phyloP scores from a whole-genome alignment of 2,888 invertebrate species.

The Drosophila longiperda region DNA sequence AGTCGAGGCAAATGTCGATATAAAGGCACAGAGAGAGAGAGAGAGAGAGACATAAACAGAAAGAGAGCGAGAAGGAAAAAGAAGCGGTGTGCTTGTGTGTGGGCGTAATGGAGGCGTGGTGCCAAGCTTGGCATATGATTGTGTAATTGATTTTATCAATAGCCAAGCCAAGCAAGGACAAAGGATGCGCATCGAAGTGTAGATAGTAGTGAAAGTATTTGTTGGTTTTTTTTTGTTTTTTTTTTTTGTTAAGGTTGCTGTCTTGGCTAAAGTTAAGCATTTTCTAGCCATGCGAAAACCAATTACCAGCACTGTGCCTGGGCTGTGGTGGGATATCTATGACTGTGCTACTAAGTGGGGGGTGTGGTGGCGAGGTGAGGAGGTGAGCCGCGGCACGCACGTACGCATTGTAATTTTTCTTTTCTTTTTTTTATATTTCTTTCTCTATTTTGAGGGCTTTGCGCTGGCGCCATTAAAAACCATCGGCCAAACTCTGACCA shows the following conservation, averaged over 20 bases:
- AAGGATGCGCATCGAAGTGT: slow-evolving; percentile 2
- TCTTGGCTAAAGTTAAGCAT: slow-evolving; percentile 45
- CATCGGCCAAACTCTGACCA: slow-evolving; percentile 48
- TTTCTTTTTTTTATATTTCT: slow-evolving; percentile 10
- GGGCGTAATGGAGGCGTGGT: slow-evolving; percentile 41
- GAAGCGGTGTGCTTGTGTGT: background rate
- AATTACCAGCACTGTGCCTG: slow-evolving; percentile 40
- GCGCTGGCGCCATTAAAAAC: slow-evolving; percentile 52
- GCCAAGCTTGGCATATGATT: slow-evolving; percentile 73
- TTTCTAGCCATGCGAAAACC: slow-evolving; percentile 56
- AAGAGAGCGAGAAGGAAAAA: background rate
- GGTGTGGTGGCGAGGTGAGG: background rate
- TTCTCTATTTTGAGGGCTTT: slow-evolving; percentile 25
- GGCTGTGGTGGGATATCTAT: background rate
- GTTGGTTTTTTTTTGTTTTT: too few relatives aligned
- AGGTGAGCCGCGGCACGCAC: slow-evolving; percentile 56
- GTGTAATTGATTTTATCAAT: slow-evolving; percentile 80
- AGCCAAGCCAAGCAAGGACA: slow-evolving; percentile 35
- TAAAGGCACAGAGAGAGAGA: slow-evolving; percentile 7
- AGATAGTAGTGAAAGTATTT: background rate
- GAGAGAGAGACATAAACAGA: background rate
- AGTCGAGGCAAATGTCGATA: slow-evolving; percentile 66
- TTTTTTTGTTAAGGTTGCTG: slow-evolving; percentile 39
- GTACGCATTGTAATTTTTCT: slow-evolving; percentile 60
- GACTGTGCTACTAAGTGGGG: background rate